Evolutionary conservation across 2,113 vertebrate species (phyloP).

Genomic region (Daphoenositta chrysoptera): DNA sequence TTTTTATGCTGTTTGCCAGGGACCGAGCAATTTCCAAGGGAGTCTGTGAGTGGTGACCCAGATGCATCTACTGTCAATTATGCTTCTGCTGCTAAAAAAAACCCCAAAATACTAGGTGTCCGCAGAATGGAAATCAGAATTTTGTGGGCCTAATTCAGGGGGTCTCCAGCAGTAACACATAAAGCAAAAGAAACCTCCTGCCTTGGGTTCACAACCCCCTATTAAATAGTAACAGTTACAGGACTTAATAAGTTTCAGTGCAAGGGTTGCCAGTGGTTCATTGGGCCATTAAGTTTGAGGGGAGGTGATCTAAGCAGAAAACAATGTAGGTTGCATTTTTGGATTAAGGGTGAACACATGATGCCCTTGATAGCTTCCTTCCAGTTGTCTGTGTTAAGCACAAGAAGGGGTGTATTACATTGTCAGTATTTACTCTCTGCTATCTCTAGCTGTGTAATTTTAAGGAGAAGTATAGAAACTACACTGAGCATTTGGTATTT

Average conservation of each 20-base stretch:
- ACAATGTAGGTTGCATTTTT: neutral
- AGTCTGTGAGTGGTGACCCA: neutral
- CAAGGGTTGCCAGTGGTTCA: neutral
- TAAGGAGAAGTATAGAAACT: neutral
- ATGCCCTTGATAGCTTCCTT: neutral
- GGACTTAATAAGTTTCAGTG: neutral
- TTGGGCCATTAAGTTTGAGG: neutral
- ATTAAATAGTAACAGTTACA: neutral
- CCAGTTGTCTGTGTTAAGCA: neutral
- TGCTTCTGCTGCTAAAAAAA: neutral
- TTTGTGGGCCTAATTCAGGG: neutral
- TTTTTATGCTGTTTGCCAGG: neutral
- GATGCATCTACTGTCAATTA: rapidly evolving
- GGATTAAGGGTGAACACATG: neutral
- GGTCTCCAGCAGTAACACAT: neutral
- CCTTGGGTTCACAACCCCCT: neutral
- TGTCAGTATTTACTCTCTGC: neutral
- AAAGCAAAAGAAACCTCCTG: neutral
- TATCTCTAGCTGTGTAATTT: neutral
- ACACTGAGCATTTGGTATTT: neutral
- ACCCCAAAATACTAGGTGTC: rapidly evolving
- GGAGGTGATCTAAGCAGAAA: conserved; percentile 22
- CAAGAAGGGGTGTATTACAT: neutral
- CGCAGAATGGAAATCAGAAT: neutral
- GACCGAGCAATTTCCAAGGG: neutral